These are phyloP conservation scores for pig (Sus scrofa) DNA, from an alignment of 2,113 vertebrate species.

Conservation along the genomic window T2T-Sscrofa CM000812.6:245124001-245124500, in stretches of 20 bases:
- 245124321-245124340: neutral
- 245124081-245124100: neutral
- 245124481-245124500: neutral
- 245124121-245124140: neutral
- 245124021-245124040: neutral
- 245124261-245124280: neutral
- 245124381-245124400: neutral
- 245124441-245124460: neutral
- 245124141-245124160: neutral
- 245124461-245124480: neutral
- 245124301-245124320: neutral
- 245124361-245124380: neutral
- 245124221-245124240: neutral
- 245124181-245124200: neutral
- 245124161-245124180: neutral
- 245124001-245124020: neutral
- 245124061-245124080: neutral
- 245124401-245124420: neutral
- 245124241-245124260: neutral
- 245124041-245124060: neutral
- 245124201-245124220: neutral
- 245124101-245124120: neutral
- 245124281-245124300: constrained; percentile 22
- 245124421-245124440: neutral
- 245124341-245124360: neutral